These are phyloP conservation scores for Scaptomyza pallida DNA, from an alignment of 1,140 invertebrate species.

Conservation along the genomic window DNA sequence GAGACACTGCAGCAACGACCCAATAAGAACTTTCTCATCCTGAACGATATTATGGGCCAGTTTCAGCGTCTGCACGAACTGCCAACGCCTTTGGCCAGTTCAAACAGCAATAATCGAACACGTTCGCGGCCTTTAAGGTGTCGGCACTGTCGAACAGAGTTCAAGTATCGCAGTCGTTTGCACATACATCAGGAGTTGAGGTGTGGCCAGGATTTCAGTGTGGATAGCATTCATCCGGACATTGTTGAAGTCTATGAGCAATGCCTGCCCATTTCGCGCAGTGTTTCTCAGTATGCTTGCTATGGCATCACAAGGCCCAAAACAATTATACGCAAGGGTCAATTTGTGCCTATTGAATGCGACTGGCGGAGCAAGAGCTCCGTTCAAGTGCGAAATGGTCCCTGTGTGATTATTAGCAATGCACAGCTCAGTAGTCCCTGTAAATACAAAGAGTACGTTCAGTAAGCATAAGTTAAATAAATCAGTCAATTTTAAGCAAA, in stretches of 20 bases:
- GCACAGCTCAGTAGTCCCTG: conserved; percentile 54
- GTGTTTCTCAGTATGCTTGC: conserved; percentile 52
- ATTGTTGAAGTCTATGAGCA: conserved; percentile 71
- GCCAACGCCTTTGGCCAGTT: conserved; percentile 12
- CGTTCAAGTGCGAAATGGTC: conserved; percentile 60
- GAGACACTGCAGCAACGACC: conserved; percentile 55
- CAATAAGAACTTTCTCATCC: conserved; percentile 64
- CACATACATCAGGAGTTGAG: conserved; percentile 61
- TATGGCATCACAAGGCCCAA: conserved; percentile 68
- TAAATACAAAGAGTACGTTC: conserved; percentile 38
- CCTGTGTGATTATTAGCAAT: conserved; percentile 67
- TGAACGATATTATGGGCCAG: conserved; percentile 58
- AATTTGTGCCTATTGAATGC: conserved; percentile 68
- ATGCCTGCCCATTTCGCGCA: conserved; percentile 66
- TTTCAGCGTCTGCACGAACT: conserved; percentile 64
- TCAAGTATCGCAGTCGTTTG: conserved; percentile 43
- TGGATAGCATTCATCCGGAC: conserved; percentile 66
- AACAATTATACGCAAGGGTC: conserved; percentile 55
- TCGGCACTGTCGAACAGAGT: conserved; percentile 46
- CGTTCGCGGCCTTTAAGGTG: conserved; percentile 32
- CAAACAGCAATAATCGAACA: neutral
- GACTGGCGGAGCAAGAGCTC: conserved; percentile 64
- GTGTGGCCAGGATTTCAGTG: conserved; percentile 63
- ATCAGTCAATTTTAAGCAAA: conserved; percentile 28
- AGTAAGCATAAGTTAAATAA: conserved; percentile 28